A percentile compares a stretch with the other conserved stretches of the same genome.
These are phyloP conservation scores for Otocyon megalotis DNA, from an alignment of 2,113 vertebrate species.

Conservation along the genomic window DNA sequence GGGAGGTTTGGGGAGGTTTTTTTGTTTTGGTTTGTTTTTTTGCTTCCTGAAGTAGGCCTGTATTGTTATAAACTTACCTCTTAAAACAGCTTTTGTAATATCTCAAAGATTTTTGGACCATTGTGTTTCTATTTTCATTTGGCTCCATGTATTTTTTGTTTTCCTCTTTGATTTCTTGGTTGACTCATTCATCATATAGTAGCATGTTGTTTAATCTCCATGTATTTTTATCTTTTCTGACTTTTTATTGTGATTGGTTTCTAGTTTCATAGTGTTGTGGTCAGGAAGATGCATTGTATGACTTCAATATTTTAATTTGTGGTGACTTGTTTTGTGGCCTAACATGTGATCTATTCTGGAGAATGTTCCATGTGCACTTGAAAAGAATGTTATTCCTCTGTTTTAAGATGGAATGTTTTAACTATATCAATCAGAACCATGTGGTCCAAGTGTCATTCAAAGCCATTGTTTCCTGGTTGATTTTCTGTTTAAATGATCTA, in stretches of 20 bases:
- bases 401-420: neutral
- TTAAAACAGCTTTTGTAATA: neutral
- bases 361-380: neutral
- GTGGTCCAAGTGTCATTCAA: neutral
- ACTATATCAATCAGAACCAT: neutral
- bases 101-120: neutral
- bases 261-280: neutral
- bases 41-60: neutral
- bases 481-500: neutral
- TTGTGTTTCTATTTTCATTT: neutral
- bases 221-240: neutral
- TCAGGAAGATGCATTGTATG: neutral
- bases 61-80: neutral
- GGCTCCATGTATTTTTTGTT: neutral
- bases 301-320: neutral
- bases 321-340: neutral
- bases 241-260: neutral
- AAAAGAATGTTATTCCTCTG: neutral
- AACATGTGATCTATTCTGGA: neutral
- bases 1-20: too few species aligned
- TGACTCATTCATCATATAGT: neutral
- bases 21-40: neutral
- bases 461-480: neutral
- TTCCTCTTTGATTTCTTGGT: neutral
- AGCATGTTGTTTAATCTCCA: neutral